Evolutionary conservation across 1,140 invertebrate species (phyloP).

Genomic region (Whitmania pigra): DNA sequence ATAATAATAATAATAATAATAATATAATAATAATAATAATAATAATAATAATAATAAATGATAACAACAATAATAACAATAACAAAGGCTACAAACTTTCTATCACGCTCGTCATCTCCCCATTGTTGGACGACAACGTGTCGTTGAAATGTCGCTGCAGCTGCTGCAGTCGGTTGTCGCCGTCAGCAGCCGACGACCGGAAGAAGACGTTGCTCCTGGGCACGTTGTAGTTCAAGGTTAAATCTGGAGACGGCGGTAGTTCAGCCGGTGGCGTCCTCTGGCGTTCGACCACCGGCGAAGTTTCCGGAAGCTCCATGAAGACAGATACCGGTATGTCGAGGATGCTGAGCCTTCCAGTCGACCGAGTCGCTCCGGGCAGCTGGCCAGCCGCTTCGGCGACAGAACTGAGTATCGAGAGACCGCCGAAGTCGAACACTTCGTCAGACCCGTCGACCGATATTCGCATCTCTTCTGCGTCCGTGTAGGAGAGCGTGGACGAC

Average conservation of each 20-base stretch:
- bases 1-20: constrained; percentile 7
- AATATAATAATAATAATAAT: background rate
- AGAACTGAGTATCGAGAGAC: background rate
- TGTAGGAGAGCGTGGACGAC: too few species aligned
- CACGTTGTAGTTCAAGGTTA: constrained; percentile 1
- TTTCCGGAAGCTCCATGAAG: background rate
- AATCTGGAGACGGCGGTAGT: background rate
- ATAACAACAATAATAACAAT: too few species aligned
- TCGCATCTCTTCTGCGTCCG: too few species aligned
- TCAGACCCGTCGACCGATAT: too few species aligned
- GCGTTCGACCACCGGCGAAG: background rate
- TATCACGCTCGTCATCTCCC: too few species aligned
- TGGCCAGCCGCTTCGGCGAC: background rate
- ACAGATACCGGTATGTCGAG: background rate
- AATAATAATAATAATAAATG: too few species aligned
- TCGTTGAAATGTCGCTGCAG: background rate
- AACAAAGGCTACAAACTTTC: too few species aligned
- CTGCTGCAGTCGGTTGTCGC: background rate
- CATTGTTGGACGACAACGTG: too few species aligned
- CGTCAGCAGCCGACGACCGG: background rate
- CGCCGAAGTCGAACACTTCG: background rate
- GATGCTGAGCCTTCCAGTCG: background rate
- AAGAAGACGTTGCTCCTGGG: background rate
- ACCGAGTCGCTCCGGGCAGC: background rate
- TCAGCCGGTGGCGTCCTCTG: background rate